Base-by-base conservation (phyloP, 1,140 invertebrate species). In the Pogonomyrmex californicus region DNA sequence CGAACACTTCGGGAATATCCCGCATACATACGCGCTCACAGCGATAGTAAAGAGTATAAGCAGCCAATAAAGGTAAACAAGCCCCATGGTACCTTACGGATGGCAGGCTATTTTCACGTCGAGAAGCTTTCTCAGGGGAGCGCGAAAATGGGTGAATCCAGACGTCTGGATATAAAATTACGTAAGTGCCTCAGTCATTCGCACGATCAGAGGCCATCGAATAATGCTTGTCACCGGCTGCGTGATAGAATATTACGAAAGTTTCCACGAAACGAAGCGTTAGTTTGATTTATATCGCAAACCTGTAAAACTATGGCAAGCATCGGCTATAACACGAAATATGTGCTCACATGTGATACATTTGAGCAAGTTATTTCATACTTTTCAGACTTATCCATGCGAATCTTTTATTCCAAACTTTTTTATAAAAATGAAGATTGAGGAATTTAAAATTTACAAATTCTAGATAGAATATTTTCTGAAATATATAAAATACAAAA, bases 1-100 rank as follows among this genome's bases (percentile, higher is more conserved):
- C 30, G 23, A 62, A 66, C 36, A 60, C 70, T 30, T n/a, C n/a
- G 23, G 62, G 7, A 79, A 79, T 63, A 66, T 23, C 44, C n/a
- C 47, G 2, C 44, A 33, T 70, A 56, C 14, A 56, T 47, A 68
- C 65, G 75, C 30, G 81, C 33, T 5, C 23, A 17, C 12, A 33
- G 33, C 44, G 70, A n/a, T 63, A 77, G 82, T 79, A 85, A 83
- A 79, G 60, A 17, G 17, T 66, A 54, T 85, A 65, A 85, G 82
- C 73, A 65, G 47, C 71, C 70, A 85, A 85, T 85, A 85, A 85
- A 85, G 70, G 71, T 85, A 85, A 85, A 85, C 56, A 85, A 85
- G 71, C 44, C 44, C 81, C 58, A 76, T 12, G 70, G 33, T 73
- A 54, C 63, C 23, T 81, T 41, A 36, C 63, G 78, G 66, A 47